Percentiles rank a stretch among this genome's conserved stretches.
Evolutionary conservation across 1,140 invertebrate species (phyloP).

Genomic region (Plutomurus gul): DNA sequence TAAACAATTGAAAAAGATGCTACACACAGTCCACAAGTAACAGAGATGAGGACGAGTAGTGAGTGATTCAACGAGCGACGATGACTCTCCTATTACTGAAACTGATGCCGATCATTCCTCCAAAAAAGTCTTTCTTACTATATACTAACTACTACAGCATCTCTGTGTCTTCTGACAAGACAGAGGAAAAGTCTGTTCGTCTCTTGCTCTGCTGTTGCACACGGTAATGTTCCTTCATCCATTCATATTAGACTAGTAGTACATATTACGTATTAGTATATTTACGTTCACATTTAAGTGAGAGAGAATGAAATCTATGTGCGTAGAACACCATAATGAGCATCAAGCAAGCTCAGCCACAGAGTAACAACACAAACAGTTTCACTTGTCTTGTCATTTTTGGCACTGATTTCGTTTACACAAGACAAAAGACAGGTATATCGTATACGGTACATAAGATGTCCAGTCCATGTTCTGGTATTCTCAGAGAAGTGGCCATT

Average conservation of each 20-base stretch:
- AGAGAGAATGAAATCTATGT: no score
- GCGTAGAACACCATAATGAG: constrained; percentile 23
- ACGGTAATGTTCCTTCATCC: background rate
- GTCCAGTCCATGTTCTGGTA: no score
- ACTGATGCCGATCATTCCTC: constrained; percentile 26
- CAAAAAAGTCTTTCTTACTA: background rate
- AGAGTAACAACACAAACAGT: constrained; percentile 5
- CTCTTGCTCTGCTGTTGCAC: no score
- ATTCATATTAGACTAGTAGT: no score
- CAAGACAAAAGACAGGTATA: no score
- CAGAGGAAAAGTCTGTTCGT: background rate
- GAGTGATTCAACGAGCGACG: background rate
- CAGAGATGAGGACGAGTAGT: background rate
- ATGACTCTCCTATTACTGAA: constrained; percentile 2
- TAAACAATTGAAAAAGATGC: constrained; percentile 18
- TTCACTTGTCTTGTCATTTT: constrained; percentile 29
- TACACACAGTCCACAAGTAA: background rate
- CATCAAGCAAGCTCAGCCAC: background rate
- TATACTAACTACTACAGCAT: no score
- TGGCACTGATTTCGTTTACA: constrained; percentile 26
- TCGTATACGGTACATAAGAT: no score
- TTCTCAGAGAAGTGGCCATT: background rate
- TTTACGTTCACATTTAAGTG: no score
- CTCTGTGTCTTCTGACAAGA: background rate
- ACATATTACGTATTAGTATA: no score